A percentile compares a stretch with the other conserved stretches of the same genome.
phyloP scores from a whole-genome alignment of 2,113 vertebrate species.

The Chaetorhynchus papuensis region DNA sequence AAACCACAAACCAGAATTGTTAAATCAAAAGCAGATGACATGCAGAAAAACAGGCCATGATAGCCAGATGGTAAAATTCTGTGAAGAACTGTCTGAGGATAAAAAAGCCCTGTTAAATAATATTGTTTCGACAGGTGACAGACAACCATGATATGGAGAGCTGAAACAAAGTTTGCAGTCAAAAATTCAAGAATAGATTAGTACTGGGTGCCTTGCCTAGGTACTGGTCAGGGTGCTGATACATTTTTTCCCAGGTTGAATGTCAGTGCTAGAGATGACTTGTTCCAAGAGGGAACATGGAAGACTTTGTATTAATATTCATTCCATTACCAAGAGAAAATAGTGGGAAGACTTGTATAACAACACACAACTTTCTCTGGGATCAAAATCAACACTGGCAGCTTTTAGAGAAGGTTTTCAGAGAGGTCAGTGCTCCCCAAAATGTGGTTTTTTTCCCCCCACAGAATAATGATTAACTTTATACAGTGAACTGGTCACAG shows the following conservation, averaged over 20 bases:
- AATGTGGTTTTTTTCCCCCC: accelerated
- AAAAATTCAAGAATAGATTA: background rate
- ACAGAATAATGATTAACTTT: background rate
- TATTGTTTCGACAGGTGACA: background rate
- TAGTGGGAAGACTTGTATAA: background rate
- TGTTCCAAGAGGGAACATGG: background rate
- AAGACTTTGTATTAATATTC: background rate
- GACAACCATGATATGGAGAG: background rate
- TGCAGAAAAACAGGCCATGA: background rate
- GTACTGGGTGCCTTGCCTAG: background rate
- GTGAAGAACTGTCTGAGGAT: slow-evolving; percentile 19
- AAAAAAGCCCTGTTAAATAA: background rate
- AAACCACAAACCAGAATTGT: slow-evolving; percentile 35
- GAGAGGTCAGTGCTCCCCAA: background rate
- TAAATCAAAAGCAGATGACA: slow-evolving; percentile 37
- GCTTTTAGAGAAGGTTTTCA: background rate
- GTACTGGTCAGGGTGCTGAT: background rate
- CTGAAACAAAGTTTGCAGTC: background rate
- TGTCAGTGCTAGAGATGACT: background rate
- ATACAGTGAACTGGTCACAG: background rate
- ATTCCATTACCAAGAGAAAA: background rate
- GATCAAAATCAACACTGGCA: background rate
- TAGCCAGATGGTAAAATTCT: slow-evolving; percentile 39
- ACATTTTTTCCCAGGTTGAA: background rate
- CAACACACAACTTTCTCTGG: background rate